Percentiles rank a stretch among this genome's conserved stretches.
phyloP scores from a whole-genome alignment of 2,113 vertebrate species.

The Colistium nudipinnis region DNA sequence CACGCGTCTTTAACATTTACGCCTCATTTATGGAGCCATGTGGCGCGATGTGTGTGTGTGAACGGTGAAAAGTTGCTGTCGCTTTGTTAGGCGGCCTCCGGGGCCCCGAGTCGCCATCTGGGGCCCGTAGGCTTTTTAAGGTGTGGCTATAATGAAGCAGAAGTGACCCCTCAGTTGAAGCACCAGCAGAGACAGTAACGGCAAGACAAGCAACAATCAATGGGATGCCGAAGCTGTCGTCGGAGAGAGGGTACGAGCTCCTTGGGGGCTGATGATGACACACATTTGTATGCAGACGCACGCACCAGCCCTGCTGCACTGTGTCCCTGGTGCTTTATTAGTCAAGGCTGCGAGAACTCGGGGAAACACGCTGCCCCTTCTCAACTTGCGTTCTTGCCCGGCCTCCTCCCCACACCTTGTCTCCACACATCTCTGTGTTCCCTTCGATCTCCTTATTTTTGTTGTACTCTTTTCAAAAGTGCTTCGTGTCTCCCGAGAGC shows the following conservation, averaged over 20 bases:
- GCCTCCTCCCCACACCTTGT: constrained; percentile 7
- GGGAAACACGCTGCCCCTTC: constrained; percentile 7
- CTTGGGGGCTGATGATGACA: constrained; percentile 24
- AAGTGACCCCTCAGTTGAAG: constrained; percentile 29
- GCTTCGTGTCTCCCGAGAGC: constrained; percentile 17
- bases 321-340: constrained; percentile 56
- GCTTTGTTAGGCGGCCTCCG: not conserved
- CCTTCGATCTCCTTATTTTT: constrained; percentile 23
- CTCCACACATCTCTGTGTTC: constrained; percentile 6
- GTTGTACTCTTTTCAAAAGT: constrained; percentile 34
- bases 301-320: not conserved
- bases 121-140: constrained; percentile 10
- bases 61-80: constrained; percentile 5
- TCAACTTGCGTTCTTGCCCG: constrained; percentile 13
- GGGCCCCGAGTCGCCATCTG: not conserved
- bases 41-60: constrained; percentile 8
- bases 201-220: not conserved
- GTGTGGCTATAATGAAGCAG: constrained; percentile 39
- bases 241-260: constrained; percentile 29
- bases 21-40: constrained; percentile 5
- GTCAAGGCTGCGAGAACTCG: constrained; percentile 2
- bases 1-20: constrained; percentile 36
- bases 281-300: not conserved
- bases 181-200: constrained; percentile 18
- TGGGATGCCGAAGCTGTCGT: constrained; percentile 1